phyloP scores from a whole-genome alignment of 2,888 invertebrate species.

The Tachina grossa region DNA sequence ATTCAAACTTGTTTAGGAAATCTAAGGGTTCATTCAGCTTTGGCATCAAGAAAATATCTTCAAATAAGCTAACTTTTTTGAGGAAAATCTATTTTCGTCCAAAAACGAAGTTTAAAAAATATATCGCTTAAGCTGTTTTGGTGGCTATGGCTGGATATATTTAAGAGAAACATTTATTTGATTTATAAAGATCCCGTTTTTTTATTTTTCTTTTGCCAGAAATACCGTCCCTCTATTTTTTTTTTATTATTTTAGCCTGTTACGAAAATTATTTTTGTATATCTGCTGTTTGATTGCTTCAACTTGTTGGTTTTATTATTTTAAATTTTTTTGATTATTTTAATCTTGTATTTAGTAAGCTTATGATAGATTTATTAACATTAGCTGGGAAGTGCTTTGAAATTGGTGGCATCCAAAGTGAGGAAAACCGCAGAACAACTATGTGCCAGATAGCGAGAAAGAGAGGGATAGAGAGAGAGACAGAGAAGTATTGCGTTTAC shows the following conservation, averaged over 20 bases:
- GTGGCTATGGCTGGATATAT: not conserved
- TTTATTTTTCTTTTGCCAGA: not conserved
- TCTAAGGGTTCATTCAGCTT: too few relatives aligned
- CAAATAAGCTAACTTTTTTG: too few relatives aligned
- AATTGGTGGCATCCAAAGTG: slow-evolving; percentile 62
- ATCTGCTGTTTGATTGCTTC: slow-evolving; percentile 18
- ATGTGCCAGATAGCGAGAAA: not conserved
- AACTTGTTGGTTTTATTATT: slow-evolving; percentile 64
- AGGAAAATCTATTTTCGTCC: too few relatives aligned
- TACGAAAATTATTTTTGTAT: not conserved
- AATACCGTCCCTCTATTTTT: not conserved
- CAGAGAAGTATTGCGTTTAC: slow-evolving; percentile 2
- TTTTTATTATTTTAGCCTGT: not conserved
- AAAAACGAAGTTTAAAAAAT: too few relatives aligned
- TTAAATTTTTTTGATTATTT: slow-evolving; percentile 73
- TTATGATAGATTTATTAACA: slow-evolving; percentile 64
- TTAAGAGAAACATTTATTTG: not conserved
- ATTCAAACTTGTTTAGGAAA: too few relatives aligned
- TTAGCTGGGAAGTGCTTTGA: slow-evolving; percentile 67
- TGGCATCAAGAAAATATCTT: too few relatives aligned
- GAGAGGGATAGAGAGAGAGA: not conserved
- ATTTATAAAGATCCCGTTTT: not conserved
- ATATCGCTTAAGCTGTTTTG: too few relatives aligned
- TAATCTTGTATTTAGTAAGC: slow-evolving; percentile 72
- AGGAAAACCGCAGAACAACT: not conserved